Base-by-base conservation (phyloP, 2,113 vertebrate genomes). In the Cinclus mexicanus region DNA sequence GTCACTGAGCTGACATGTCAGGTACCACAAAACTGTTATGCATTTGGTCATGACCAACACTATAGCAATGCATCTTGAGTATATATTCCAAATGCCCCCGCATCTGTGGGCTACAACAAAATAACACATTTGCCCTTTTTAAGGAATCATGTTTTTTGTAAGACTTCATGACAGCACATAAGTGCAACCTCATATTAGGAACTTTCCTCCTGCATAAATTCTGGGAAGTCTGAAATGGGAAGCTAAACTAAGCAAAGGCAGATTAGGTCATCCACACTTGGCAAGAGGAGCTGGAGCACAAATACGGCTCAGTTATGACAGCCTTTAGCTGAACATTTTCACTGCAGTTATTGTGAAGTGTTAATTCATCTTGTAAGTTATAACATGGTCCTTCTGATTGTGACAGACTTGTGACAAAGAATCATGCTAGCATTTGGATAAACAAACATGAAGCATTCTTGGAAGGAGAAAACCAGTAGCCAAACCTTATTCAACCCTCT, bases 271-370 rank as follows among this genome's bases (percentile, higher is more conserved):
- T 85, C 71, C 35, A 35, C 33, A 47, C 68, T 88, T 90, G 85
- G 79, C 82, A 85, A 76, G 53, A 67, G 18, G 31, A 88, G 41
- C 18, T 61, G 74, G 15, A 93, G 77, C 39, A 37, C n/a, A 94
- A 94, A 89, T 12, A 50, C 6, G 15, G 60, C 35, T 90, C 82
- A 79, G 82, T 28, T 87, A 57, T 60, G 41, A 83, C 83, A 90
- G 63, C 8, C 71, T 92, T 95, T 94, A 76, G 71, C 71, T 90
- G 91, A 93, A 86, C 42, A 49, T 57, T 92, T 92, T 88, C 63
- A 60, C 46, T 90, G 44, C 49, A 86, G 71, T 64, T 56, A 69
- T 10, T 63, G 55, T 75, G 70, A 87, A 90, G 67, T 76, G 83
- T 33, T 85, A 88, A 79, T 64, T 37, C n/a, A 69, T 64, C 49